Percentiles rank a stretch among this genome's conserved stretches.
Evolutionary conservation across 2,797 vertebrate species (phyloP).

Genomic region (Kryptolebias ocellatus): DNA sequence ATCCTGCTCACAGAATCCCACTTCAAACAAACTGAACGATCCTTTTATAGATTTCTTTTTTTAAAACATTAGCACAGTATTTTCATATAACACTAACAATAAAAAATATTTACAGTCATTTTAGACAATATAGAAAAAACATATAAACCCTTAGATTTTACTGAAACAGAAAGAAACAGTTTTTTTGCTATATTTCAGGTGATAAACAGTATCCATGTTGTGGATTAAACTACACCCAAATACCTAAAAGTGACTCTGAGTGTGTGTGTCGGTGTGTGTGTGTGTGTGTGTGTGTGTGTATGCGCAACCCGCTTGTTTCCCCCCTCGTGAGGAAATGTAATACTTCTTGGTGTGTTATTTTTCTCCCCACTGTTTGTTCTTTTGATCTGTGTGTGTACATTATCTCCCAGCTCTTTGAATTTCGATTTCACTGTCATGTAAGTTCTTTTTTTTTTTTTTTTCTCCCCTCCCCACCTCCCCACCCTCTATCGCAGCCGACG

Average conservation of each 20-base stretch:
- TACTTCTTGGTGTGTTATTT: constrained; percentile 78
- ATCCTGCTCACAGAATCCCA: too few relatives aligned
- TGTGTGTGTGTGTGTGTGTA: constrained; percentile 20
- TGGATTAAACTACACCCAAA: constrained; percentile 40
- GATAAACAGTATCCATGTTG: neutral
- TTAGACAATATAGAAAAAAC: too few relatives aligned
- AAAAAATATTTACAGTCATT: too few relatives aligned
- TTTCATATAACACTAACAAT: too few relatives aligned
- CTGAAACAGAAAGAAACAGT: neutral
- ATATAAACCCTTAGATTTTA: too few relatives aligned
- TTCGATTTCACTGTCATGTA: constrained; percentile 87
- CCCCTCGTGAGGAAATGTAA: constrained; percentile 79
- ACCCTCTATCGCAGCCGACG: constrained; percentile 79
- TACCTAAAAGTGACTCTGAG: constrained; percentile 28
- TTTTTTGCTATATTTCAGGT: too few relatives aligned
- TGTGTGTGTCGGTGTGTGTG: neutral
- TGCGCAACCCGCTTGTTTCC: constrained; percentile 49
- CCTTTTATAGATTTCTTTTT: too few relatives aligned
- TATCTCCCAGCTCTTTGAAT: constrained; percentile 86
- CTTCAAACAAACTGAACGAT: too few relatives aligned
- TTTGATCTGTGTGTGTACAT: constrained; percentile 89
- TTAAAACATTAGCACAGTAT: too few relatives aligned
- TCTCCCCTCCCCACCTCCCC: constrained; percentile 42
- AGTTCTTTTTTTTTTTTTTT: constrained; percentile 53
- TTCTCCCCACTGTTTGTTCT: constrained; percentile 84